phyloP scores from a whole-genome alignment of 2,113 vertebrate genomes.

The Mesoclemmys tuberculata region DNA sequence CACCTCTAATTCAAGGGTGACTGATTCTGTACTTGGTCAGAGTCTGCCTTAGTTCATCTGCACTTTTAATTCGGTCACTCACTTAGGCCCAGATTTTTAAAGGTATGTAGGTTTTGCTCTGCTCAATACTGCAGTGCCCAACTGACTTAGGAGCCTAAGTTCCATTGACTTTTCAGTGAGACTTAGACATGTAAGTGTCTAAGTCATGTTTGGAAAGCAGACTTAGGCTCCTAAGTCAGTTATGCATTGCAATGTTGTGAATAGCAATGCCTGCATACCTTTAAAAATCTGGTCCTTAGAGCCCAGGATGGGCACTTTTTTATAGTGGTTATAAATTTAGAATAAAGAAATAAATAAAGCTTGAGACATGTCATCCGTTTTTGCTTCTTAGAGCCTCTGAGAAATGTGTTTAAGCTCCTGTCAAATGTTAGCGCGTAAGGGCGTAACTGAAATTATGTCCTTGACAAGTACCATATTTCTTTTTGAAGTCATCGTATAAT shows the following conservation, averaged over 20 bases:
- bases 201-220: background rate
- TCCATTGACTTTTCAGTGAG: background rate
- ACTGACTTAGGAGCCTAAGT: background rate
- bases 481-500: conserved; percentile 45
- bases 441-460: conserved; percentile 39
- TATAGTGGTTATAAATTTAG: background rate
- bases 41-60: background rate
- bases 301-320: background rate
- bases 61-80: background rate
- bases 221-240: background rate
- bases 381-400: conserved; percentile 10
- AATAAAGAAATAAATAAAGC: background rate
- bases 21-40: fast-evolving
- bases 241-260: background rate
- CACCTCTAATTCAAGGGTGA: background rate
- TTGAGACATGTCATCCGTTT: background rate
- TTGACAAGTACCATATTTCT: conserved; percentile 56
- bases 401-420: background rate
- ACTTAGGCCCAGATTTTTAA: background rate
- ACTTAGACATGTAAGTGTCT: background rate
- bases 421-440: conserved; percentile 30
- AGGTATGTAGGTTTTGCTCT: background rate
- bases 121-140: background rate
- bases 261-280: background rate
- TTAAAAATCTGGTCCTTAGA: background rate